These are phyloP conservation scores for Phaenicophaeus curvirostris DNA, from an alignment of 2,797 vertebrate genomes.

Conservation along the genomic window DNA sequence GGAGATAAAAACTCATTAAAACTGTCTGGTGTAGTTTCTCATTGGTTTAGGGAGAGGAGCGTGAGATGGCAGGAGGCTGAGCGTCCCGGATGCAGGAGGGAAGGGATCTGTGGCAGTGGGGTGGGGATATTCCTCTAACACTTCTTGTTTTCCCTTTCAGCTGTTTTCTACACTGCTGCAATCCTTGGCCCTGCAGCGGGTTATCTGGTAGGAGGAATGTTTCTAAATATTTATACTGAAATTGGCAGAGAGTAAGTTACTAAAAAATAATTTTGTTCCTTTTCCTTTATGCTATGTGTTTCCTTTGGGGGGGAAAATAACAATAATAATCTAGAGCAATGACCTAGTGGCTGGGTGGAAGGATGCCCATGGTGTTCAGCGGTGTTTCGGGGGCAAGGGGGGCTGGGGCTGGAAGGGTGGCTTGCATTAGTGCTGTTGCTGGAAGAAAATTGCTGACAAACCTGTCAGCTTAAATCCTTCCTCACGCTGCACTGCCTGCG, in stretches of 20 bases:
- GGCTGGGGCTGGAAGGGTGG: neutral
- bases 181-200: conserved; percentile 94
- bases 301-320: neutral
- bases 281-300: conserved; percentile 51
- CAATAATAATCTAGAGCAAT: neutral
- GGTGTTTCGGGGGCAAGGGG: neutral
- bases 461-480: conserved; percentile 29
- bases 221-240: conserved; percentile 92
- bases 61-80: neutral
- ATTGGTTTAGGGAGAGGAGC: neutral
- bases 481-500: conserved; percentile 2
- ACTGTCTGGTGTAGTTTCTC: neutral
- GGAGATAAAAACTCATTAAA: neutral
- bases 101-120: accelerated
- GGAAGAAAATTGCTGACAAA: conserved; percentile 13
- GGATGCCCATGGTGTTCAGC: neutral
- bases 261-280: conserved; percentile 63
- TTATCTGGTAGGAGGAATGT: conserved; percentile 92
- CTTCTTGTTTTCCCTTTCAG: conserved; percentile 65
- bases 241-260: conserved; percentile 85
- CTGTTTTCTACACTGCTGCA: conserved; percentile 94
- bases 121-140: neutral
- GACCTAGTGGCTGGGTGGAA: neutral
- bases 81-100: neutral
- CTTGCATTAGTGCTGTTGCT: neutral